These are phyloP conservation scores for Nycticorax nycticorax DNA, from an alignment of 2,113 vertebrate species.

Conservation along the genomic window DNA sequence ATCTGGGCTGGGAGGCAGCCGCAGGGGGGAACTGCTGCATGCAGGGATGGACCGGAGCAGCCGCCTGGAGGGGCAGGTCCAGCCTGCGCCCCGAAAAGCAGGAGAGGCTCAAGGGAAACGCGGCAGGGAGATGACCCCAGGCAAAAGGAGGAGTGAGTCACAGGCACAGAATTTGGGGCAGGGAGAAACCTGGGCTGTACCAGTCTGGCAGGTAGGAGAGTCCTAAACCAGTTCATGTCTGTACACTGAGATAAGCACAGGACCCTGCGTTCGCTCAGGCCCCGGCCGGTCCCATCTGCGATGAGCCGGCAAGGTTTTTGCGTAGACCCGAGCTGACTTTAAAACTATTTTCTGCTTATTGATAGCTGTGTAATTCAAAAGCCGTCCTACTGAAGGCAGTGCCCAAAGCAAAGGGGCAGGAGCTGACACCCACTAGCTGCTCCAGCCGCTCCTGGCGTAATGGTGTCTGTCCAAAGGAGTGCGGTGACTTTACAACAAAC, in stretches of 20 bases:
- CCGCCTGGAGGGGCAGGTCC: background rate
- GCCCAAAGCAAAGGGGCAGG: background rate
- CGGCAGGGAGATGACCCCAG: background rate
- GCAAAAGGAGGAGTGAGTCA: background rate
- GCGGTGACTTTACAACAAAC: background rate
- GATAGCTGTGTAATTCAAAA: background rate
- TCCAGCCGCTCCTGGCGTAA: background rate
- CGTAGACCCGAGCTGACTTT: background rate
- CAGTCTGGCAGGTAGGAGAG: background rate
- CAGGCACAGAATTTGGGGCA: background rate
- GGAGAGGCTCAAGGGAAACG: background rate
- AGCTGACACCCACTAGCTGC: background rate
- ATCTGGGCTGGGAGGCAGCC: background rate
- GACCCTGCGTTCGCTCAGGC: background rate
- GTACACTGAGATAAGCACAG: background rate
- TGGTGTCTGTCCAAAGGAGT: background rate
- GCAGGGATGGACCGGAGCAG: background rate
- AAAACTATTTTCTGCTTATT: background rate
- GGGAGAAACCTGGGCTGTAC: background rate
- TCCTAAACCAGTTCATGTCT: background rate
- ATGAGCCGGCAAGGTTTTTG: background rate
- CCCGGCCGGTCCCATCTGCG: rapidly evolving
- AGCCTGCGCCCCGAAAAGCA: background rate
- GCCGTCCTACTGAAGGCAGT: background rate
- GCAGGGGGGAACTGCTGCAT: background rate